Conservation (phyloP, 2,797 vertebrate genomes). For the Aeoliscus strigatus region DNA sequence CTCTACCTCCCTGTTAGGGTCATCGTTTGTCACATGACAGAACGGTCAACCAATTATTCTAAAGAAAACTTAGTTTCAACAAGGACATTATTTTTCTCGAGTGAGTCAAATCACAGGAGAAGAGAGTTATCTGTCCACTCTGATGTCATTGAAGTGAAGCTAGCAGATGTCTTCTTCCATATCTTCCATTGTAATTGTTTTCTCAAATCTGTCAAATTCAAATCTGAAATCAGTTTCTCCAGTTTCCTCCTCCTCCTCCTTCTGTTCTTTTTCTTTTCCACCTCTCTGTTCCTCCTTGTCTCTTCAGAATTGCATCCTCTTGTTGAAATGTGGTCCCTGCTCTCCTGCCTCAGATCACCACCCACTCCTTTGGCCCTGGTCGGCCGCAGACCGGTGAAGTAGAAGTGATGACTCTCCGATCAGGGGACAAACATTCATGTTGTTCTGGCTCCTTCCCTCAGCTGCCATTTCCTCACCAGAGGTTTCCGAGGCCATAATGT, state of each 20-base stretch:
- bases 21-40: too few relatives aligned
- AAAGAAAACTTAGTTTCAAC: too few relatives aligned
- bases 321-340: constrained; percentile 6
- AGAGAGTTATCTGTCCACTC: too few relatives aligned
- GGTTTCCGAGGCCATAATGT: constrained; percentile 7
- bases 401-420: constrained; percentile 37
- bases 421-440: constrained; percentile 16
- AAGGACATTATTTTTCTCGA: too few relatives aligned
- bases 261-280: not conserved
- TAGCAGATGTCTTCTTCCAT: too few relatives aligned
- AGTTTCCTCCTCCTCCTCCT: not conserved
- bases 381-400: constrained; percentile 19
- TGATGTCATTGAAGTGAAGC: too few relatives aligned
- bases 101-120: too few relatives aligned
- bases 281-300: constrained; percentile 14
- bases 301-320: constrained; percentile 34
- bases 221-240: too few relatives aligned
- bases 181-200: too few relatives aligned
- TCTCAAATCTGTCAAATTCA: too few relatives aligned
- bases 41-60: too few relatives aligned
- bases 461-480: not conserved
- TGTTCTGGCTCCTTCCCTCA: constrained; percentile 6
- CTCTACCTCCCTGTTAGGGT: too few relatives aligned
- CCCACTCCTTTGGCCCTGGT: constrained; percentile 44
- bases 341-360: constrained; percentile 32